Conservation (phyloP, 2,888 invertebrate species). For the Nomada lathburiana region DNA sequence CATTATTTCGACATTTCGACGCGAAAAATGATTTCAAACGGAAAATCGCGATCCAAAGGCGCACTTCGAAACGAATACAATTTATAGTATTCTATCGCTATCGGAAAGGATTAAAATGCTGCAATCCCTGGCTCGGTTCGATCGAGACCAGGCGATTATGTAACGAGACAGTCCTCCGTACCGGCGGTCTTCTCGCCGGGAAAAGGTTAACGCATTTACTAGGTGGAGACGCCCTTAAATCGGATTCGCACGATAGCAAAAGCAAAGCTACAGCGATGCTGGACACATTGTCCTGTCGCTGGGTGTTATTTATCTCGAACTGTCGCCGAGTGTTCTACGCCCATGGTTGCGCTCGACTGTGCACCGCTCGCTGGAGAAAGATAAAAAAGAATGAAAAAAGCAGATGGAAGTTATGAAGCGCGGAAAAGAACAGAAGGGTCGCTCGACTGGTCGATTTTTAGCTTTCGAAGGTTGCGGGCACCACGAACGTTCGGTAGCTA, state of each 20-base stretch:
- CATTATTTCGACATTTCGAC: neutral
- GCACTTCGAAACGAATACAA: neutral
- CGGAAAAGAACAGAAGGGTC: conserved; percentile 41
- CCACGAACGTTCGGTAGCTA: too few relatives aligned
- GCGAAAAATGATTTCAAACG: neutral
- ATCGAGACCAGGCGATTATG: conserved; percentile 46
- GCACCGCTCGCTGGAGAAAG: conserved; percentile 29
- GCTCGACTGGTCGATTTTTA: conserved; percentile 2
- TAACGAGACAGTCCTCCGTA: conserved; percentile 38
- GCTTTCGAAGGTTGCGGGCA: neutral
- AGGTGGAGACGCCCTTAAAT: conserved; percentile 55
- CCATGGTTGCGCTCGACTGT: conserved; percentile 49
- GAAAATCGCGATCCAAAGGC: neutral
- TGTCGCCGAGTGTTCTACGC: conserved; percentile 62
- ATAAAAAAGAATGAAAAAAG: conserved; percentile 21
- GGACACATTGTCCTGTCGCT: conserved; percentile 73
- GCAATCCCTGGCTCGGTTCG: conserved; percentile 13
- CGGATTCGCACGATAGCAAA: conserved; percentile 61
- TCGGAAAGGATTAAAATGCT: neutral
- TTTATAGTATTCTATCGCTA: neutral
- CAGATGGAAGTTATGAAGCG: conserved; percentile 57
- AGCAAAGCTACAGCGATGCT: conserved; percentile 59
- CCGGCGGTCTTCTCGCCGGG: conserved; percentile 23
- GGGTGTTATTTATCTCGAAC: conserved; percentile 71
- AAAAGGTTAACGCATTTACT: conserved; percentile 59